A percentile compares a stretch with the other conserved stretches of the same genome.
phyloP scores from a whole-genome alignment of 2,888 invertebrate genomes.

The Epinotia nisella region DNA sequence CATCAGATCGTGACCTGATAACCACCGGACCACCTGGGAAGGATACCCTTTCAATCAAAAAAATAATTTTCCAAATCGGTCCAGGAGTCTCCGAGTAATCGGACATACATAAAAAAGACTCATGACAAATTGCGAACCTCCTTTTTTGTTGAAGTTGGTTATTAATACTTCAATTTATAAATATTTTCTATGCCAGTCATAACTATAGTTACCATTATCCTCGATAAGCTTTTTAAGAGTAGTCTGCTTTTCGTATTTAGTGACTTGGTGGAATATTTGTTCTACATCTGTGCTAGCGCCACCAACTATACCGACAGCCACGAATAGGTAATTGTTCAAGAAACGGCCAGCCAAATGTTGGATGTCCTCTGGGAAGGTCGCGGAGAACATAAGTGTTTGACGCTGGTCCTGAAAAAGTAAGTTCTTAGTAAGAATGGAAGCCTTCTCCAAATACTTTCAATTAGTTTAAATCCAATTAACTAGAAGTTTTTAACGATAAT shows the following conservation, averaged over 20 bases:
- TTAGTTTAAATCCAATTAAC: not conserved
- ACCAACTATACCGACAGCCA: slow-evolving; percentile 96
- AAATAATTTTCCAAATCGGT: too few species aligned
- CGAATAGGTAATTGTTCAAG: slow-evolving; percentile 91
- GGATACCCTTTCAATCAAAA: too few species aligned
- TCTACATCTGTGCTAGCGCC: slow-evolving; percentile 96
- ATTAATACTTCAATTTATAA: not conserved
- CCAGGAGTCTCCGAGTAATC: too few species aligned
- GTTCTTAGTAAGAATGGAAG: not conserved
- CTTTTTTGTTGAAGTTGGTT: too few species aligned
- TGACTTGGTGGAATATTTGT: slow-evolving; percentile 89
- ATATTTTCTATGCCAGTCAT: not conserved
- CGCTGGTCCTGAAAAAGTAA: slow-evolving; percentile 86
- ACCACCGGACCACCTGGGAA: too few species aligned
- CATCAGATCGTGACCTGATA: too few species aligned
- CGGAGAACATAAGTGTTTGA: slow-evolving; percentile 99
- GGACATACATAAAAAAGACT: too few species aligned
- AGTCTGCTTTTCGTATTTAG: slow-evolving; percentile 89
- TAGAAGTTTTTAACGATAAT: too few species aligned
- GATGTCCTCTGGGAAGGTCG: slow-evolving; percentile 99
- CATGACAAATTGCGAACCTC: too few species aligned
- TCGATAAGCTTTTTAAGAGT: slow-evolving; percentile 89
- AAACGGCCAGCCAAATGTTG: slow-evolving; percentile 93
- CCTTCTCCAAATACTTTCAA: not conserved
- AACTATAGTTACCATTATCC: slow-evolving; percentile 72